Evolutionary conservation across 2,797 vertebrate genomes (phyloP).

Genomic region (Sebastes oblongus): DNA sequence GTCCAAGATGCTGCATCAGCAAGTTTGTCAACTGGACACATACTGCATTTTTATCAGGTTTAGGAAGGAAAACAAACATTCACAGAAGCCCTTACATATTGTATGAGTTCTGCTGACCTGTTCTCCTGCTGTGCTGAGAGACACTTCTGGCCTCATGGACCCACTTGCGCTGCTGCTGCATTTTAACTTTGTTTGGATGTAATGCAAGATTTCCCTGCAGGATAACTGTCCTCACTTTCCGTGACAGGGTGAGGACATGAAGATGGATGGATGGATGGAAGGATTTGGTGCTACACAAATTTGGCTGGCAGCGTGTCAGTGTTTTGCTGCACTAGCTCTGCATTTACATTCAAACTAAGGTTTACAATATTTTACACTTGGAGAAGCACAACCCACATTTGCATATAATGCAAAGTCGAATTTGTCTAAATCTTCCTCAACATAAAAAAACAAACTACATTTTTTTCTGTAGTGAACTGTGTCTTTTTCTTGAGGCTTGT

Average conservation of each 20-base stretch:
- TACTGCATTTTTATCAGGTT: not conserved
- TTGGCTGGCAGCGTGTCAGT: not conserved
- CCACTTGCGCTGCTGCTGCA: not conserved
- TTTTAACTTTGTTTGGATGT: conserved; percentile 5
- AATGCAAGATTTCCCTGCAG: not conserved
- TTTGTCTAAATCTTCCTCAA: not conserved
- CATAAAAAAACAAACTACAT: not conserved
- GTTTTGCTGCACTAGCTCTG: not conserved
- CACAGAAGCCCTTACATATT: not conserved
- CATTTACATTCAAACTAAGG: not conserved
- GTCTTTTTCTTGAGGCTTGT: not conserved
- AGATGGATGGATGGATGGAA: not conserved
- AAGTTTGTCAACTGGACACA: not conserved
- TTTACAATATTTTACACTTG: not conserved
- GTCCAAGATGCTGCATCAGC: not conserved
- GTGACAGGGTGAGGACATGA: not conserved
- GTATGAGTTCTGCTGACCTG: not conserved
- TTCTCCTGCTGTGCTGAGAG: not conserved
- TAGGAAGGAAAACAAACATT: not conserved
- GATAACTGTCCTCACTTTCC: not conserved
- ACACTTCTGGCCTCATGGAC: not conserved
- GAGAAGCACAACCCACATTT: not conserved
- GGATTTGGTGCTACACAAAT: not conserved
- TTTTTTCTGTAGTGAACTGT: not conserved
- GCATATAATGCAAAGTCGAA: not conserved